A percentile compares a stretch with the other conserved stretches of the same genome.
These are phyloP conservation scores for Reticulitermes speratus DNA, from an alignment of 1,140 invertebrate species.

Conservation along the genomic window DNA sequence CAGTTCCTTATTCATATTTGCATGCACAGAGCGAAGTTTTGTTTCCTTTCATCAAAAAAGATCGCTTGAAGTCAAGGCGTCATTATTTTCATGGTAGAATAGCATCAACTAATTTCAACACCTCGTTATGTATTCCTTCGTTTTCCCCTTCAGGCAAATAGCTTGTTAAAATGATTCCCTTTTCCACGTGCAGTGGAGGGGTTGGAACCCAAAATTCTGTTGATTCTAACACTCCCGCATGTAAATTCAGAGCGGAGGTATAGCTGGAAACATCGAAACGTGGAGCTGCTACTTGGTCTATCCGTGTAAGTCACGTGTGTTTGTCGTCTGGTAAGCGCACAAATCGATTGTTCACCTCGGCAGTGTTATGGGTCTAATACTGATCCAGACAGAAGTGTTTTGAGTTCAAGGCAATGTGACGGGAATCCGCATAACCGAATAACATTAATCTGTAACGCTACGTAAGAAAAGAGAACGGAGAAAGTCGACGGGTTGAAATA, in stretches of 20 bases:
- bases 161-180: conserved; percentile 31
- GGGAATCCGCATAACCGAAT: too few species aligned
- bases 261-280: not conserved
- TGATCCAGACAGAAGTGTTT: too few species aligned
- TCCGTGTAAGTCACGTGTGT: not conserved
- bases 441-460: too few species aligned
- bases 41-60: not conserved
- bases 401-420: too few species aligned
- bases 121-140: conserved; percentile 31
- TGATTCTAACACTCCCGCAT: conserved; percentile 32
- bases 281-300: not conserved
- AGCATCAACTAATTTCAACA: conserved; percentile 9
- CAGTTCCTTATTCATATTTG: too few species aligned
- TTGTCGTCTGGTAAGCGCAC: not conserved
- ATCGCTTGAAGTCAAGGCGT: not conserved
- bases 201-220: conserved; percentile 22
- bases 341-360: not conserved
- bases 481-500: too few species aligned
- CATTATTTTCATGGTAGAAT: not conserved
- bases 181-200: not conserved
- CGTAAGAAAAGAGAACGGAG: too few species aligned
- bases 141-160: conserved; percentile 29
- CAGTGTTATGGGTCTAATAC: not conserved
- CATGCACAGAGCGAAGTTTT: not conserved
- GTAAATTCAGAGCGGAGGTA: conserved; percentile 15